phyloP scores from a whole-genome alignment of 2,888 invertebrate genomes.

The Scaptomyza flava region DNA sequence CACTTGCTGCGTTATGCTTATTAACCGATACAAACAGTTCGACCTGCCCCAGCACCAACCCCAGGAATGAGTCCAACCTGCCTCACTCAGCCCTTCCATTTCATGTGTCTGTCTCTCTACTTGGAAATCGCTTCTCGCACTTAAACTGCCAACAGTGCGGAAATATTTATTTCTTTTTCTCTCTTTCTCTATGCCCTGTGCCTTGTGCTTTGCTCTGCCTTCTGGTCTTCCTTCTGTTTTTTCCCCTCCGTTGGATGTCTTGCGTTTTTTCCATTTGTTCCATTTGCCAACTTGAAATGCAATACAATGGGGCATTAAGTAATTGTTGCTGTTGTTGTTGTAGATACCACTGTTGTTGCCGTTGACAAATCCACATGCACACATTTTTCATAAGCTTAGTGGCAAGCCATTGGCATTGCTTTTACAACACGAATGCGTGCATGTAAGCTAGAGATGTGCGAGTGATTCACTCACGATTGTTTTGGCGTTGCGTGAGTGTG shows the following conservation, averaged over 20 bases:
- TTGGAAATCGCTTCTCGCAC: constrained; percentile 55
- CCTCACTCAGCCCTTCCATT: background rate
- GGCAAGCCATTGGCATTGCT: constrained; percentile 18
- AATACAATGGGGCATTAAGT: constrained; percentile 76
- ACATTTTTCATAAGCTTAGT: constrained; percentile 67
- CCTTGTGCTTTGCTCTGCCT: constrained; percentile 8
- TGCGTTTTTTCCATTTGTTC: constrained; percentile 62
- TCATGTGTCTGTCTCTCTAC: background rate
- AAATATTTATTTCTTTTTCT: constrained; percentile 46
- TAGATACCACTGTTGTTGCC: constrained; percentile 36
- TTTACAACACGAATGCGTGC: constrained; percentile 5
- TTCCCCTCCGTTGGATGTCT: constrained; percentile 14
- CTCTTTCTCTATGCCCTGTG: constrained; percentile 40
- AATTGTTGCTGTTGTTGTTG: constrained; percentile 60
- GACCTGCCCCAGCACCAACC: constrained; percentile 3
- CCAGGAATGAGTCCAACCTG: background rate
- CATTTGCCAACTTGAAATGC: constrained; percentile 72
- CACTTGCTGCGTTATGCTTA: constrained; percentile 29
- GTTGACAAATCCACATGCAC: constrained; percentile 74
- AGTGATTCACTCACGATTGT: constrained; percentile 14
- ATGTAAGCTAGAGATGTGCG: constrained; percentile 22
- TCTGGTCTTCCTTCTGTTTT: background rate
- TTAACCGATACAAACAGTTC: constrained; percentile 30
- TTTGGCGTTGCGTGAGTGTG: background rate
- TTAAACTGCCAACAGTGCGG: constrained; percentile 64